Evolutionary conservation across 2,113 vertebrate species (phyloP).

Genomic region (Calyptomena viridis): DNA sequence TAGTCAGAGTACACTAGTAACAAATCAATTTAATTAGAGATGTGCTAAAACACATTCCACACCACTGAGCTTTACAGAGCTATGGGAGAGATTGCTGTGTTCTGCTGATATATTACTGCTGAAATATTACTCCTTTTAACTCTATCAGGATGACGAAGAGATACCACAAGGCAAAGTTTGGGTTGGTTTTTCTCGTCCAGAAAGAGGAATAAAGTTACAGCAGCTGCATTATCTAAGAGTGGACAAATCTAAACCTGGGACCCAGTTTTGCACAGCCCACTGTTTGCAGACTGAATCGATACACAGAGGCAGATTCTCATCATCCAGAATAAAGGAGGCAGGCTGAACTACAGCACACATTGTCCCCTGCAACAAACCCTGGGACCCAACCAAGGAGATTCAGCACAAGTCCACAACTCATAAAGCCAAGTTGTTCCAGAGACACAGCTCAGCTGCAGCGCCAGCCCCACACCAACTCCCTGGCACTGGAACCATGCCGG

Average conservation of each 20-base stretch:
- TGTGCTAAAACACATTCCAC: not conserved
- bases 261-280: not conserved
- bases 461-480: not conserved
- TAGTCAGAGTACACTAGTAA: not conserved
- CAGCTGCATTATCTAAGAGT: not conserved
- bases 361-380: not conserved
- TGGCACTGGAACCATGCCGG: not conserved
- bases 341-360: not conserved
- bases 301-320: not conserved
- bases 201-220: not conserved
- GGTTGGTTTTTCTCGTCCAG: not conserved
- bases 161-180: not conserved
- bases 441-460: accelerated
- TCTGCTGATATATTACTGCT: not conserved
- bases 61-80: not conserved
- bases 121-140: not conserved
- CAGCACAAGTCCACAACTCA: not conserved
- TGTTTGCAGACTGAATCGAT: not conserved
- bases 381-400: not conserved
- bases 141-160: not conserved
- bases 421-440: not conserved
- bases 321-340: not conserved
- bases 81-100: not conserved
- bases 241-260: not conserved
- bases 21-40: not conserved